phyloP scores from a whole-genome alignment of 2,797 vertebrate species.

The Scarus forsteni region DNA sequence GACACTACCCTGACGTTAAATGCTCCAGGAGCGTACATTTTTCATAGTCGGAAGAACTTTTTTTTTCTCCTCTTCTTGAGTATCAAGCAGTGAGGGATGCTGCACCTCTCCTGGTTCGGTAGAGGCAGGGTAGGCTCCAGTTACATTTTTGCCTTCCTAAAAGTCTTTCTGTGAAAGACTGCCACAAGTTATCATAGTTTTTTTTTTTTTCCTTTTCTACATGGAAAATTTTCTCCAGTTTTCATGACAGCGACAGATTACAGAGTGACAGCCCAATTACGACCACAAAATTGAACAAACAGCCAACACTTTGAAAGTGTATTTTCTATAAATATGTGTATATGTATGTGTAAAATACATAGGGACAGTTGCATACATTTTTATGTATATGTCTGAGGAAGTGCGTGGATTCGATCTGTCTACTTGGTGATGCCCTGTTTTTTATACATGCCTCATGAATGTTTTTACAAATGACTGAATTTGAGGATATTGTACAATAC shows the following conservation, averaged over 20 bases:
- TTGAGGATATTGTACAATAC: slow-evolving; percentile 80
- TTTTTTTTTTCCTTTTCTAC: slow-evolving; percentile 76
- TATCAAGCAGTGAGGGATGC: slow-evolving; percentile 55
- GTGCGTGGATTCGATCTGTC: slow-evolving; percentile 80
- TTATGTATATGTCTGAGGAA: slow-evolving; percentile 82
- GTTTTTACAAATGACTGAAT: slow-evolving; percentile 86
- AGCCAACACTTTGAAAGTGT: slow-evolving; percentile 83
- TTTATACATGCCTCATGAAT: slow-evolving; percentile 85
- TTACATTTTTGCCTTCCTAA: slow-evolving; percentile 76
- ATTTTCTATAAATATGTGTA: slow-evolving; percentile 86
- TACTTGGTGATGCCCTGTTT: slow-evolving; percentile 80
- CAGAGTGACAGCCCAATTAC: slow-evolving; percentile 59
- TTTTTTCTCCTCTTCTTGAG: slow-evolving; percentile 34
- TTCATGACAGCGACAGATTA: slow-evolving; percentile 72
- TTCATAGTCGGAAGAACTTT: slow-evolving; percentile 46
- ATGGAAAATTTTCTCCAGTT: slow-evolving; percentile 72
- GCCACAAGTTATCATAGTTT: slow-evolving; percentile 71
- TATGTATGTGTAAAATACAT: slow-evolving; percentile 83
- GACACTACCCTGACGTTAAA: slow-evolving; percentile 28
- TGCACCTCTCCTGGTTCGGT: slow-evolving; percentile 62
- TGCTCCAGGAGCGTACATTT: slow-evolving; percentile 64
- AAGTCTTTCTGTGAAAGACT: slow-evolving; percentile 89
- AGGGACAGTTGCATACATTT: slow-evolving; percentile 80
- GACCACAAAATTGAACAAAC: slow-evolving; percentile 71
- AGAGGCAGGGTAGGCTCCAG: slow-evolving; percentile 73